Conservation (phyloP, 2,888 invertebrate species). For the Pachliopta kotzebuea region DNA sequence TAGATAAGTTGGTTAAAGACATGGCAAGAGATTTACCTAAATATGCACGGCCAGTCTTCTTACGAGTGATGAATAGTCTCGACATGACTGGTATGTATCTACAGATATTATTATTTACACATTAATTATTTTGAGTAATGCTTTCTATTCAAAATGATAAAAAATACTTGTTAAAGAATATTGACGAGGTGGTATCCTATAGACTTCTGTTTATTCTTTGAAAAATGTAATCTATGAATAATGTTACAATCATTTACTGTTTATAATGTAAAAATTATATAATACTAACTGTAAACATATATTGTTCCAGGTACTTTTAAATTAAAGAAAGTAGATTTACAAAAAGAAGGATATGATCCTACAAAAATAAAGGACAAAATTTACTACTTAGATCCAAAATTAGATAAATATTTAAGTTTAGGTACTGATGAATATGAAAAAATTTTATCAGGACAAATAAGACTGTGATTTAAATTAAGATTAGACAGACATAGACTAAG, state of each 20-base stretch:
- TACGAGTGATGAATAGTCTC: slow-evolving; percentile 90
- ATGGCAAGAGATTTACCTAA: slow-evolving; percentile 87
- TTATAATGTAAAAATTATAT: background rate
- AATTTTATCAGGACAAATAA: slow-evolving; percentile 87
- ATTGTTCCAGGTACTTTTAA: slow-evolving; percentile 93
- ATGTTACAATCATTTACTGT: background rate
- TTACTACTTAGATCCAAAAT: slow-evolving; percentile 86
- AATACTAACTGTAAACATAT: slow-evolving; percentile 23
- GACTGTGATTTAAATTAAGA: slow-evolving; percentile 80
- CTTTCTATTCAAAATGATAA: background rate
- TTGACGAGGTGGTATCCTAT: too few species aligned
- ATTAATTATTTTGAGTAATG: background rate
- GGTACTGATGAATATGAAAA: slow-evolving; percentile 87
- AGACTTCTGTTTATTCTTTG: background rate
- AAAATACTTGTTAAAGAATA: background rate
- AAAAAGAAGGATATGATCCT: slow-evolving; percentile 94
- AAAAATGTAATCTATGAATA: background rate
- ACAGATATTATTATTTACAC: background rate
- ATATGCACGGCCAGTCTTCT: slow-evolving; percentile 95
- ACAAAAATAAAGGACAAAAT: slow-evolving; percentile 85
- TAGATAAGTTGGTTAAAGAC: slow-evolving; percentile 82
- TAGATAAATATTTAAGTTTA: slow-evolving; percentile 86
- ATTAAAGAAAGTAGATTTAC: slow-evolving; percentile 94
- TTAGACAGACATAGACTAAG: slow-evolving; percentile 21
- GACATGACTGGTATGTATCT: slow-evolving; percentile 92